phyloP scores from a whole-genome alignment of 1,140 invertebrate species.

The Temnothorax longispinosus region DNA sequence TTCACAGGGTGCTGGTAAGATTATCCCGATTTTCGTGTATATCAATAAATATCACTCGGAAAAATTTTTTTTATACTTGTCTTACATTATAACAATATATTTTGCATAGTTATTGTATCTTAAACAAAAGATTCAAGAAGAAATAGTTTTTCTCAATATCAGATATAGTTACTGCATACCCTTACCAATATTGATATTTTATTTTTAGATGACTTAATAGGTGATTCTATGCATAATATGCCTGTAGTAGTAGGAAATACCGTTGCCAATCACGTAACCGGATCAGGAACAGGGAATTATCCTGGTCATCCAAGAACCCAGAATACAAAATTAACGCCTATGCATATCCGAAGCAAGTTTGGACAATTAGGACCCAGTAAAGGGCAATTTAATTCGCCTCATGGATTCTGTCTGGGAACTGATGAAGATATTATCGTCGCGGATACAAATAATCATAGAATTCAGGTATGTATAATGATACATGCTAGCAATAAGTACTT shows the following conservation, averaged over 20 bases:
- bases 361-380: conserved; percentile 96
- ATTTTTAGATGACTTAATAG: conserved; percentile 81
- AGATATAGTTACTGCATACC: conserved; percentile 11
- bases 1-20: conserved; percentile 83
- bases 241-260: conserved; percentile 78
- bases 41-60: not conserved
- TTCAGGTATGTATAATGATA: conserved; percentile 88
- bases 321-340: conserved; percentile 90
- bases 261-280: conserved; percentile 76
- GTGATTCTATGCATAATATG: conserved; percentile 83
- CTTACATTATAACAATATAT: not conserved
- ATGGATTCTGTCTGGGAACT: conserved; percentile 97
- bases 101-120: not conserved
- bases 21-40: not conserved
- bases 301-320: conserved; percentile 87
- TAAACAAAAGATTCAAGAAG: not conserved
- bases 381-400: conserved; percentile 98
- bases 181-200: conserved; percentile 39
- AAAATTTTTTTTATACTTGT: not conserved
- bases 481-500: not conserved
- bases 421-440: conserved; percentile 98
- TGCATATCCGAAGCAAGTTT: conserved; percentile 97
- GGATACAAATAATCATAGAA: conserved; percentile 98
- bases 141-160: not conserved
- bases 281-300: conserved; percentile 85